Percentiles rank a stretch among this genome's conserved stretches.
phyloP scores from a whole-genome alignment of 2,113 vertebrate species.

The Glaucidium brasilianum region DNA sequence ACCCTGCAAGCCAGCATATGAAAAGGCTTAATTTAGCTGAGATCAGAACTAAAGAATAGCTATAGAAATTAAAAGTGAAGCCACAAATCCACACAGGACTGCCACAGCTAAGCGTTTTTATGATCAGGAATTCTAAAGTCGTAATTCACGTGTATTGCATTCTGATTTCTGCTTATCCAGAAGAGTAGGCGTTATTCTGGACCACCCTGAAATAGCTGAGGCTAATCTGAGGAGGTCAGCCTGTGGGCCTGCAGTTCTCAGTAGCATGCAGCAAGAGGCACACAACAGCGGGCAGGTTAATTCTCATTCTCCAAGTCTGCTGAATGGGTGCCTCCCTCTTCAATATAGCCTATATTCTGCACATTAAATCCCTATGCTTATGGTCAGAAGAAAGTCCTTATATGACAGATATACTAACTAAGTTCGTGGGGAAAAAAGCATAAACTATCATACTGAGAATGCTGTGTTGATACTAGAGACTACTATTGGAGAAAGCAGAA shows the following conservation, averaged over 20 bases:
- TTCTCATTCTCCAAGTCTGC: background rate
- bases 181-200: background rate
- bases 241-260: background rate
- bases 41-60: constrained; percentile 65
- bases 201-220: background rate
- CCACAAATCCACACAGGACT: constrained; percentile 50
- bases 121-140: background rate
- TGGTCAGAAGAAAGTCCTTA: background rate
- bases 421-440: background rate
- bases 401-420: background rate
- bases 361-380: background rate
- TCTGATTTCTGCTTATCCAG: background rate
- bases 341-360: background rate
- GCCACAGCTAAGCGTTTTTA: constrained; percentile 21
- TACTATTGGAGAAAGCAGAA: background rate
- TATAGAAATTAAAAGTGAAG: constrained; percentile 65
- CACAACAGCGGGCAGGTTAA: background rate
- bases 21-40: constrained; percentile 73
- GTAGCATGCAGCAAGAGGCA: background rate
- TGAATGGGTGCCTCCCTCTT: background rate
- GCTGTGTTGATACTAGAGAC: background rate
- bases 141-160: background rate
- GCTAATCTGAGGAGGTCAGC: background rate
- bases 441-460: background rate
- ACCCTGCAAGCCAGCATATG: constrained; percentile 65